Evolutionary conservation across 2,113 vertebrate genomes (phyloP).

Genomic region (Myrmophylax atrothorax): DNA sequence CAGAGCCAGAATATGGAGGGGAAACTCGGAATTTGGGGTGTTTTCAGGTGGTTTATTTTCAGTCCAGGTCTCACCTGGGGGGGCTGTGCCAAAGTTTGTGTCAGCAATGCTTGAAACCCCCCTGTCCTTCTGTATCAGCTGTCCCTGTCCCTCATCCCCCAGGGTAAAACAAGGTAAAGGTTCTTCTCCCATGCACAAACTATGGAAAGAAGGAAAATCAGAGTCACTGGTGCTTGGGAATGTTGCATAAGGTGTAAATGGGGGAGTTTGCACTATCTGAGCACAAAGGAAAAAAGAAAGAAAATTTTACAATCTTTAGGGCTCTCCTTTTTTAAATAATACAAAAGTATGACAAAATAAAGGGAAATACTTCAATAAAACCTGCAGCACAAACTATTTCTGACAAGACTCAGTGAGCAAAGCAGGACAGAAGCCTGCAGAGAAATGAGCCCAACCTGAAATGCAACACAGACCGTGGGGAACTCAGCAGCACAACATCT

Average conservation of each 20-base stretch:
- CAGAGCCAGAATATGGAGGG: neutral
- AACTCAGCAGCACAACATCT: constrained; percentile 61
- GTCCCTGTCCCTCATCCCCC: neutral
- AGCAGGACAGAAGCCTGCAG: constrained; percentile 36
- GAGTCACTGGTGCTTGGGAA: neutral
- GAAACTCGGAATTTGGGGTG: neutral
- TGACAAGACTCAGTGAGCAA: neutral
- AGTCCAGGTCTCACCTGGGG: rapidly evolving
- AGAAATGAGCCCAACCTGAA: constrained; percentile 3
- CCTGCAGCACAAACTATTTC: constrained; percentile 10
- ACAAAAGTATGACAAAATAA: constrained; percentile 26
- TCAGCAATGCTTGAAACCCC: neutral
- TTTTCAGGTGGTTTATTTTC: neutral
- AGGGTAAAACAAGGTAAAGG: neutral
- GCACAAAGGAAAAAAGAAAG: neutral
- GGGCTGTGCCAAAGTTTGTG: neutral
- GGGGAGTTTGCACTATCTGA: neutral
- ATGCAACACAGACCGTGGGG: neutral
- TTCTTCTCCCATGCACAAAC: constrained; percentile 4
- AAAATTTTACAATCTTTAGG: neutral
- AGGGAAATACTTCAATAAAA: neutral
- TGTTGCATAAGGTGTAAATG: neutral
- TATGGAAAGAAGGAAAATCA: neutral
- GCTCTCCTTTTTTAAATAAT: constrained; percentile 27
- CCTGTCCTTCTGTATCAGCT: neutral